Percentiles rank a stretch among this genome's conserved stretches.
Conservation (phyloP, 2,113 vertebrate genomes). For the Colius striatus region DNA sequence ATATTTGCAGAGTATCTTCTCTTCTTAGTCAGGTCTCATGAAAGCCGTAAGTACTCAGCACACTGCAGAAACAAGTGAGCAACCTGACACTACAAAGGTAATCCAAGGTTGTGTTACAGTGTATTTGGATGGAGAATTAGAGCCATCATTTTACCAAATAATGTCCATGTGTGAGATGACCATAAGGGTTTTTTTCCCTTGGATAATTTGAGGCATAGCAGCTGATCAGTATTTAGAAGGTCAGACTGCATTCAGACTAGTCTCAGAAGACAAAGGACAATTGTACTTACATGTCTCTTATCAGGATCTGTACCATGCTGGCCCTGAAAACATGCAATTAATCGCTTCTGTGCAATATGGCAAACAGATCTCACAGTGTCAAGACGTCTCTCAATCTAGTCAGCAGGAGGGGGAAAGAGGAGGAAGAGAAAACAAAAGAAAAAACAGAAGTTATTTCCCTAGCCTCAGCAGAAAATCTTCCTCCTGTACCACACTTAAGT, state of each 20-base stretch:
- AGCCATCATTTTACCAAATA: background rate
- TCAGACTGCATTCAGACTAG: background rate
- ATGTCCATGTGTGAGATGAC: rapidly evolving
- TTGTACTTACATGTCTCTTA: slow-evolving; percentile 89
- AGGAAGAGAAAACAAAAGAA: background rate
- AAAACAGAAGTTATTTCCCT: slow-evolving; percentile 22
- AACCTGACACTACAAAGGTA: background rate
- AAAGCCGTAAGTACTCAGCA: background rate
- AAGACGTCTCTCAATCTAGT: slow-evolving; percentile 92
- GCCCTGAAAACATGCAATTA: slow-evolving; percentile 90
- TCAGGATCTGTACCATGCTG: slow-evolving; percentile 91
- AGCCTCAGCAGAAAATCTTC: slow-evolving; percentile 8
- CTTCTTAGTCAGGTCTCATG: background rate
- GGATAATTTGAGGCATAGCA: background rate
- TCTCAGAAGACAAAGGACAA: too few relatives aligned
- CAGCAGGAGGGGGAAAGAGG: background rate
- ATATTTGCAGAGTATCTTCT: background rate
- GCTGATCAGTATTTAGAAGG: background rate
- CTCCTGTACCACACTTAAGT: background rate
- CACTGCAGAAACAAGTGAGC: rapidly evolving
- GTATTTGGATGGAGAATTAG: background rate
- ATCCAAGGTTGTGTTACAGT: background rate
- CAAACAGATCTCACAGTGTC: slow-evolving; percentile 91
- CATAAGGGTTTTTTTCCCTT: background rate
- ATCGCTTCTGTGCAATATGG: slow-evolving; percentile 92